phyloP scores from a whole-genome alignment of 2,797 vertebrate genomes.

The Dendrocincla tyrannina region DNA sequence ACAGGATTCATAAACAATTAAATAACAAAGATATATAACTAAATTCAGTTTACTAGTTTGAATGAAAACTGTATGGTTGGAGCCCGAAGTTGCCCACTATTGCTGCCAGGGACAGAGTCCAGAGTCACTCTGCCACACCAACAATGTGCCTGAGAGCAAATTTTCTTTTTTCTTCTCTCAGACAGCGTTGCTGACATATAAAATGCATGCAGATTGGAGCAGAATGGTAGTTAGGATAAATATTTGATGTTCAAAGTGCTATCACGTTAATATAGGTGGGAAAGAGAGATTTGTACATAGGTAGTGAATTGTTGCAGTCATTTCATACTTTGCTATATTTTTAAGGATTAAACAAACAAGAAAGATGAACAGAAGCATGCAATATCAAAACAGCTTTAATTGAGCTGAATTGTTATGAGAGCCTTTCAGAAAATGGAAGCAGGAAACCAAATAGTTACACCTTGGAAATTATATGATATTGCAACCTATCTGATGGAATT shows the following conservation, averaged over 20 bases:
- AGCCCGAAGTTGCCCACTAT: background rate
- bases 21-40: background rate
- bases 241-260: slow-evolving; percentile 52
- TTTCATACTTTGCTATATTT: background rate
- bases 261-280: background rate
- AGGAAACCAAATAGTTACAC: slow-evolving; percentile 44
- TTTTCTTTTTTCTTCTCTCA: background rate
- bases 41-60: background rate
- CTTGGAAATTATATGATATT: background rate
- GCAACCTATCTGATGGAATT: background rate
- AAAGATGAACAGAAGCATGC: slow-evolving; percentile 10
- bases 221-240: slow-evolving; percentile 69
- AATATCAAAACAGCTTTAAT: slow-evolving; percentile 18
- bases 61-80: background rate
- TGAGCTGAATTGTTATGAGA: slow-evolving; percentile 3
- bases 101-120: background rate
- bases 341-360: slow-evolving; percentile 35
- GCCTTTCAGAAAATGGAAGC: slow-evolving; percentile 34
- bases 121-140: background rate
- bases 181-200: background rate
- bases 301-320: background rate
- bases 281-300: background rate
- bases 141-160: background rate
- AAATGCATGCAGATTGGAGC: slow-evolving; percentile 53
- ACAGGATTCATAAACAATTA: background rate